phyloP scores from a whole-genome alignment of 2,888 invertebrate genomes.

The Physocephala rufipes region DNA sequence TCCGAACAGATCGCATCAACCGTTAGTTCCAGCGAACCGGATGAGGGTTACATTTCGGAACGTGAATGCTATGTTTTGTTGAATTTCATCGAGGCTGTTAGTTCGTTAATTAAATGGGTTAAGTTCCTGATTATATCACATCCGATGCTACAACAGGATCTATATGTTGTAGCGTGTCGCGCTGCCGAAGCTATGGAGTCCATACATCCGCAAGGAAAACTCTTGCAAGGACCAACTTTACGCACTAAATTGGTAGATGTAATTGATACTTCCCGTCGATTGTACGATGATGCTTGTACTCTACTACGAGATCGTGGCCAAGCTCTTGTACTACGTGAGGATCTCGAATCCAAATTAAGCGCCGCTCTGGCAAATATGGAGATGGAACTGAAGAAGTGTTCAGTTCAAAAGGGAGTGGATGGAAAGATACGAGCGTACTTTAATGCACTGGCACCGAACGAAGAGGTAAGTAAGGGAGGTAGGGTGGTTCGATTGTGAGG shows the following conservation, averaged over 20 bases:
- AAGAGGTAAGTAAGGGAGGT: conserved; percentile 56
- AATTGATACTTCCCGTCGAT: conserved; percentile 66
- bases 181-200: conserved; percentile 76
- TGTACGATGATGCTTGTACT: conserved; percentile 79
- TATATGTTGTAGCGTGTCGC: conserved; percentile 79
- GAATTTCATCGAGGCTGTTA: conserved; percentile 83
- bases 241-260: conserved; percentile 77
- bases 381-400: conserved; percentile 76
- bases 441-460: conserved; percentile 63
- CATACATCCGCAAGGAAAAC: conserved; percentile 83
- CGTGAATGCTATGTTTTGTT: conserved; percentile 69
- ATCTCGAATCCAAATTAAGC: conserved; percentile 75
- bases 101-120: conserved; percentile 87
- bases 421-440: conserved; percentile 64
- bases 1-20: conserved; percentile 55
- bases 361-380: conserved; percentile 76
- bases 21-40: conserved; percentile 47
- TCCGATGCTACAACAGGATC: conserved; percentile 75
- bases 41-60: conserved; percentile 68
- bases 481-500: no score
- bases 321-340: conserved; percentile 72
- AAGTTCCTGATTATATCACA: conserved; percentile 75
- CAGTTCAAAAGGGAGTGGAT: conserved; percentile 67
- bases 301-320: conserved; percentile 75
- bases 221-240: conserved; percentile 79